These are phyloP conservation scores for Ardeotis arabs DNA, from an alignment of 2,113 vertebrate genomes.

Conservation along the genomic window DNA sequence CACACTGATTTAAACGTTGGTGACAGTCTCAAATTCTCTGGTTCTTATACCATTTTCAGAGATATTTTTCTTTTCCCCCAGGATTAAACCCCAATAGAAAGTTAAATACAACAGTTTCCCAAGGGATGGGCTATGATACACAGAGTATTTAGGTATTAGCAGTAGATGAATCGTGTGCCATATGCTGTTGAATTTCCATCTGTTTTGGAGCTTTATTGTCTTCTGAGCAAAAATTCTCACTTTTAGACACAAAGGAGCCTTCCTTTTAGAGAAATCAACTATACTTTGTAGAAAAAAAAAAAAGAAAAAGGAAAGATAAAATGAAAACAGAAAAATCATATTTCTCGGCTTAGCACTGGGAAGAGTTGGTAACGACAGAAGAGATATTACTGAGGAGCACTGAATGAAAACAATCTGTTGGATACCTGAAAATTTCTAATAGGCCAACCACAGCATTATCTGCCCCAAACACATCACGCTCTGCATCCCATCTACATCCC, in stretches of 20 bases:
- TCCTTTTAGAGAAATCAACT: neutral
- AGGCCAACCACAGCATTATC: neutral
- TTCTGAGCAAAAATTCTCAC: neutral
- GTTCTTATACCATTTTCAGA: neutral
- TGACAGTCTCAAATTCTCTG: neutral
- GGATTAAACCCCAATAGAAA: neutral
- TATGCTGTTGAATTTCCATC: neutral
- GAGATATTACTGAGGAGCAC: neutral
- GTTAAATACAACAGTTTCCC: neutral
- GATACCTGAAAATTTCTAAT: neutral
- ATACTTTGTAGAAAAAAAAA: too few species aligned
- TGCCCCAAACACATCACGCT: rapidly evolving
- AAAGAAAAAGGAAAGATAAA: neutral
- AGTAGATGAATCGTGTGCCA: neutral
- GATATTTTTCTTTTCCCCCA: too few species aligned
- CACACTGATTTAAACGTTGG: neutral
- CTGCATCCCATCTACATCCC: neutral
- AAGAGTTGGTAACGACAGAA: neutral
- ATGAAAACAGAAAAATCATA: neutral
- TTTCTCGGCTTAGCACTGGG: neutral
- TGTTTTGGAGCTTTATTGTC: neutral
- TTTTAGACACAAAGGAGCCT: neutral
- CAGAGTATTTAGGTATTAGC: neutral
- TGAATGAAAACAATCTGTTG: neutral
- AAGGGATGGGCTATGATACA: neutral